These are phyloP conservation scores for Clarias laeviceps DNA, from an alignment of 2,797 vertebrate genomes.

Conservation along the genomic window DNA sequence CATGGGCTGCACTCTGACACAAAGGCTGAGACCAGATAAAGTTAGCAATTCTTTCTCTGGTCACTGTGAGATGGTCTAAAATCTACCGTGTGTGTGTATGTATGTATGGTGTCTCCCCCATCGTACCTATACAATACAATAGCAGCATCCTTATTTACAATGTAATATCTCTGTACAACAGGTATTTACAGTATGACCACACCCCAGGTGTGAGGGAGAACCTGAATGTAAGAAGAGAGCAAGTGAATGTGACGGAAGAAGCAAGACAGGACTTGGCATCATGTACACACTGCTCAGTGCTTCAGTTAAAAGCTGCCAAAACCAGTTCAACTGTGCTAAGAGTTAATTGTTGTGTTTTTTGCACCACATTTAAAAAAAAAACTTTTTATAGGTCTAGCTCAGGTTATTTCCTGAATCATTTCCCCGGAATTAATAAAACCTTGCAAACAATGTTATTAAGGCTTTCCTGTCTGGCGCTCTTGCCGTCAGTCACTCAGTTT, in stretches of 20 bases:
- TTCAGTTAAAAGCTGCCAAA: slow-evolving; percentile 28
- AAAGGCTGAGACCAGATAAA: slow-evolving; percentile 32
- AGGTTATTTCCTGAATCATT: background rate
- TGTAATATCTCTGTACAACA: slow-evolving; percentile 40
- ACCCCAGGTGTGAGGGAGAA: slow-evolving; percentile 15
- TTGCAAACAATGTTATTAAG: background rate
- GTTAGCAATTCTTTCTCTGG: slow-evolving; percentile 22
- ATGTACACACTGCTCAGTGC: slow-evolving; percentile 1
- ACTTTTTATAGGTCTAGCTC: background rate
- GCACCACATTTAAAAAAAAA: background rate
- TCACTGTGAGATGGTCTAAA: slow-evolving; percentile 4
- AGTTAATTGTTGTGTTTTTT: background rate
- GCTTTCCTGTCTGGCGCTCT: background rate
- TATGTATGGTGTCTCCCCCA: background rate
- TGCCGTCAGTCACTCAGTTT: background rate
- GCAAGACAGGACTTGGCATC: background rate
- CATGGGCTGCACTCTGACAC: slow-evolving; percentile 32
- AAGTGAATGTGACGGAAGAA: background rate
- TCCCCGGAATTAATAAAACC: background rate
- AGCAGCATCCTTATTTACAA: slow-evolving; percentile 53
- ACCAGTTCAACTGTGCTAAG: background rate
- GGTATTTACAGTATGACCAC: slow-evolving; percentile 49
- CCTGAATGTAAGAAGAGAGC: slow-evolving; percentile 22
- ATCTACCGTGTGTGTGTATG: background rate
- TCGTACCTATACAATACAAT: slow-evolving; percentile 42